Percentiles rank a stretch among this genome's conserved stretches.
These are phyloP conservation scores for Microhierax caerulescens DNA, from an alignment of 2,797 vertebrate species.

Conservation along the genomic window DNA sequence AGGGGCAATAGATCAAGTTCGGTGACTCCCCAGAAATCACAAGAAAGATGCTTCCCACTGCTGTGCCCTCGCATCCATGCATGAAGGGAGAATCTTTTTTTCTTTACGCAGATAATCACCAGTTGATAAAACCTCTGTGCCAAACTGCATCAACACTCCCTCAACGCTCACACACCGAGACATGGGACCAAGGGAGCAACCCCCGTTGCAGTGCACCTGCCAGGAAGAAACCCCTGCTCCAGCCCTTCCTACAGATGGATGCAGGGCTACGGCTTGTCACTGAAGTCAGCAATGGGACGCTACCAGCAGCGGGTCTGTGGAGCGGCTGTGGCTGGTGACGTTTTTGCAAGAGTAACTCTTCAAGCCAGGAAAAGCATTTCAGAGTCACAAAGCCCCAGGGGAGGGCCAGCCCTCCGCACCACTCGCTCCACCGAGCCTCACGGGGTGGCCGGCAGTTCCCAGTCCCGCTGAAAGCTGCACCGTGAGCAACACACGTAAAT, in stretches of 20 bases:
- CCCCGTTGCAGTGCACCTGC: rapidly evolving
- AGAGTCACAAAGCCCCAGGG: neutral
- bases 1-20: neutral
- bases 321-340: neutral
- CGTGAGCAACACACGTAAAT: rapidly evolving
- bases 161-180: rapidly evolving
- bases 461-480: neutral
- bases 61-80: neutral
- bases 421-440: rapidly evolving
- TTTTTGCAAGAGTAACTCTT: neutral
- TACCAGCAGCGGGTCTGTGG: neutral
- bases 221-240: neutral
- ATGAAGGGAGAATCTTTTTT: neutral
- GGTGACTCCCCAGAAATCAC: neutral
- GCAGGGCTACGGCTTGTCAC: neutral
- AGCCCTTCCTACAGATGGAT: neutral
- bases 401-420: neutral
- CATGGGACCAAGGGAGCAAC: neutral
- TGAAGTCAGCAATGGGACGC: neutral
- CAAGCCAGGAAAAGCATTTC: neutral
- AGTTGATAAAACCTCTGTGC: neutral
- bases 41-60: neutral
- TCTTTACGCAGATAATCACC: neutral
- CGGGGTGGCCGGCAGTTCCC: neutral
- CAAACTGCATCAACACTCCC: neutral